These are phyloP conservation scores for Anthrax anthrax DNA, from an alignment of 2,888 invertebrate species.

Conservation along the genomic window DNA sequence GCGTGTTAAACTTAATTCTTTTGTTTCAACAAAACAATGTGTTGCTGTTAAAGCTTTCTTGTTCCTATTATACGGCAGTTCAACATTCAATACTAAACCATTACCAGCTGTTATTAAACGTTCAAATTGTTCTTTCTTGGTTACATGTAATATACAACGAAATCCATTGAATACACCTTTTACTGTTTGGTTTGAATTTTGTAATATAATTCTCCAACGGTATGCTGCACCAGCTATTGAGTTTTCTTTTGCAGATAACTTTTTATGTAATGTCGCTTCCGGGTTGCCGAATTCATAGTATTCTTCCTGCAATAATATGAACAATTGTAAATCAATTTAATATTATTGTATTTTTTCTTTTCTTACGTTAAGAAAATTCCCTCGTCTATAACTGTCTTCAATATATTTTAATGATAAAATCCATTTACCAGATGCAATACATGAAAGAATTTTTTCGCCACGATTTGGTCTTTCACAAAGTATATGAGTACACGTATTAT, in stretches of 20 bases:
- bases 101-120: slow-evolving; percentile 66
- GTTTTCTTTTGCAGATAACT: slow-evolving; percentile 34
- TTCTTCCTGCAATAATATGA: slow-evolving; percentile 48
- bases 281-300: slow-evolving; percentile 77
- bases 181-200: slow-evolving; percentile 30
- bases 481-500: slow-evolving; percentile 57
- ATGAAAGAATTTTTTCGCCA: slow-evolving; percentile 77
- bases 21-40: slow-evolving; percentile 30
- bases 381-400: slow-evolving; percentile 41
- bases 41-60: slow-evolving; percentile 18
- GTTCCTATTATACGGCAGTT: slow-evolving; percentile 20
- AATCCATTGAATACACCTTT: slow-evolving; percentile 41
- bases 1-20: slow-evolving; percentile 21
- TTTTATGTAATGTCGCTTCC: slow-evolving; percentile 30
- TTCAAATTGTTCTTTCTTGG: slow-evolving; percentile 45
- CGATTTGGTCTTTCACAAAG: slow-evolving; percentile 58
- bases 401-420: slow-evolving; percentile 69
- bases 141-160: slow-evolving; percentile 43
- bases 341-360: not conserved
- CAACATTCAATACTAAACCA: slow-evolving; percentile 46
- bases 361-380: slow-evolving; percentile 1
- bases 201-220: slow-evolving; percentile 52
- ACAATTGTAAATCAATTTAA: not conserved
- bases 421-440: slow-evolving; percentile 82
- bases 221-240: slow-evolving; percentile 44